A percentile compares a stretch with the other conserved stretches of the same genome.
Conservation (phyloP, 2,888 invertebrate genomes). For the Anodontia alba region DNA sequence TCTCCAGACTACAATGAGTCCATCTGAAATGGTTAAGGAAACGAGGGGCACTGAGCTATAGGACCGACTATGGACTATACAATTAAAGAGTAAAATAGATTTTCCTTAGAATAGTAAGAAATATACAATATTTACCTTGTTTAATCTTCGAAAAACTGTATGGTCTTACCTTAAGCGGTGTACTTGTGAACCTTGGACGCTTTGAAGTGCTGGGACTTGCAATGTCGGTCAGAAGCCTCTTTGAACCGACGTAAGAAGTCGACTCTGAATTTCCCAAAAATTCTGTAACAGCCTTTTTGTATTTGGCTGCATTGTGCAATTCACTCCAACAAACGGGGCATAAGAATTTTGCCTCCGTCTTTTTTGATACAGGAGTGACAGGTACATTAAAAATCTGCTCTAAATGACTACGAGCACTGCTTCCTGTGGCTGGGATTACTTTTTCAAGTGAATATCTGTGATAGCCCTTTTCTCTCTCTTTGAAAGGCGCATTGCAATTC, state of each 20-base stretch:
- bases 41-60: no score
- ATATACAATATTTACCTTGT: neutral
- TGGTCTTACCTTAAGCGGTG: constrained; percentile 22
- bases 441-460: constrained; percentile 21
- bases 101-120: neutral
- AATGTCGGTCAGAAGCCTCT: neutral
- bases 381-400: neutral
- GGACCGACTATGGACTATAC: neutral
- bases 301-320: constrained; percentile 15
- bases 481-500: constrained; percentile 18
- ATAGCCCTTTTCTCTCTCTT: constrained; percentile 20
- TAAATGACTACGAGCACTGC: constrained; percentile 4
- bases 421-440: neutral
- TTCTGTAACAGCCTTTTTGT: constrained; percentile 6
- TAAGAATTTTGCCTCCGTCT: constrained; percentile 13
- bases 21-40: no score
- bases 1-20: no score
- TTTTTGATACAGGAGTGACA: constrained; percentile 9
- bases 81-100: neutral
- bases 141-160: no score
- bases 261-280: constrained; percentile 3
- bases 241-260: constrained; percentile 20
- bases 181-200: constrained; percentile 29
- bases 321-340: constrained; percentile 27
- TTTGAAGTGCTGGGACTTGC: neutral